These are phyloP conservation scores for Antechinus stuartii DNA, from an alignment of 2,113 vertebrate genomes.

Conservation along the genomic window DNA sequence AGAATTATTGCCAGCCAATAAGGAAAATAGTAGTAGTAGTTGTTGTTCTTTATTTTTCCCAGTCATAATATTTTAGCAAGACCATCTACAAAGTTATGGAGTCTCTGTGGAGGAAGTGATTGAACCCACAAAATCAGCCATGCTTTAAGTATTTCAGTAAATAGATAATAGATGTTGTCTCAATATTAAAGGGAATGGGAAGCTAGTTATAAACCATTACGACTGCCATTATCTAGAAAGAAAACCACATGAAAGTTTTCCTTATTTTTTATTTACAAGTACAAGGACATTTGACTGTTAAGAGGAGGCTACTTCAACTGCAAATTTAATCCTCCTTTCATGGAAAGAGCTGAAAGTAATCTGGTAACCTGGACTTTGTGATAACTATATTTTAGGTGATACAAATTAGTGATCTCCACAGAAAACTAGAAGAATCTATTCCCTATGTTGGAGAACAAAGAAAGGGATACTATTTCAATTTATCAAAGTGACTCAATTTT, in stretches of 20 bases:
- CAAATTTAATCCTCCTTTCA: not conserved
- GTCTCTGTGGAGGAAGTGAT: not conserved
- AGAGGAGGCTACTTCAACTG: not conserved
- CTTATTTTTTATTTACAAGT: constrained; percentile 10
- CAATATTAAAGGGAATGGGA: not conserved
- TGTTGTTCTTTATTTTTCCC: not conserved
- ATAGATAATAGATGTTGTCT: not conserved
- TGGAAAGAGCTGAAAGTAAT: not conserved
- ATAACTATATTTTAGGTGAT: constrained; percentile 3
- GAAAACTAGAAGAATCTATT: constrained; percentile 23
- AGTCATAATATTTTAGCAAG: not conserved
- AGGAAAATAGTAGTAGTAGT: not conserved
- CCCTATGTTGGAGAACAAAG: not conserved
- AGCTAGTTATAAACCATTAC: not conserved
- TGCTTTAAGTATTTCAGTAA: not conserved
- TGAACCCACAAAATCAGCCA: not conserved
- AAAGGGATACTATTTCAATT: not conserved
- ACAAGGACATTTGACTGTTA: not conserved
- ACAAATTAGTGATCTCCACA: not conserved
- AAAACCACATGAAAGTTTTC: not conserved
- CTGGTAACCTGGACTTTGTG: not conserved
- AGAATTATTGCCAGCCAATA: not conserved
- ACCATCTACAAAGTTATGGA: not conserved
- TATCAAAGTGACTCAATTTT: not conserved
- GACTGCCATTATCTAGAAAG: not conserved